Conservation (phyloP, 2,797 vertebrate genomes). For the Anguilla megastoma region DNA sequence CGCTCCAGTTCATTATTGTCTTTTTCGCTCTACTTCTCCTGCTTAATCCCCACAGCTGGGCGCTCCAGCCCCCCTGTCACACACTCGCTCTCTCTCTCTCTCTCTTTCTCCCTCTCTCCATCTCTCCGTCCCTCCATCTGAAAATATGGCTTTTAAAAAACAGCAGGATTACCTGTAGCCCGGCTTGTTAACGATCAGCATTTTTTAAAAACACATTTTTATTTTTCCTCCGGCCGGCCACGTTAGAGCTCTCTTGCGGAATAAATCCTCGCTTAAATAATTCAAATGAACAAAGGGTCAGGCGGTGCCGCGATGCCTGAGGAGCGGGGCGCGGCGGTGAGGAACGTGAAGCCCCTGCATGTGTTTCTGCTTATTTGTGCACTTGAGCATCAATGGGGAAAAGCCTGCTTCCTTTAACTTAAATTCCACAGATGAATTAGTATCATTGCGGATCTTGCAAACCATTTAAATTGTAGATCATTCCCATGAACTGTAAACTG, state of each 20-base stretch:
- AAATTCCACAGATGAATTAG: not conserved
- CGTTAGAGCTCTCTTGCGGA: constrained; percentile 20
- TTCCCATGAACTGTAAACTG: not conserved
- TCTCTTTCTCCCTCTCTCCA: constrained; percentile 15
- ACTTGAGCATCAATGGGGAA: not conserved
- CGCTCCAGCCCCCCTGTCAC: constrained; percentile 13
- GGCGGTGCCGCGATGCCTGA: not conserved
- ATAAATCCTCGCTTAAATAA: constrained; percentile 34
- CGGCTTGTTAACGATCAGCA: constrained; percentile 19
- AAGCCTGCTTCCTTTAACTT: not conserved
- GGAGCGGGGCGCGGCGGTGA: not conserved
- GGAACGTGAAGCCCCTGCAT: not conserved
- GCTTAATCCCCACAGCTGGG: constrained; percentile 44
- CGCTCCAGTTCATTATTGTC: constrained; percentile 52
- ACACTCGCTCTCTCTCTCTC: constrained; percentile 13
- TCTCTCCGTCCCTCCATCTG: not conserved
- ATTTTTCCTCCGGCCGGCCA: not conserved
- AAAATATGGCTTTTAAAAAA: not conserved
- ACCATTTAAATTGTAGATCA: not conserved
- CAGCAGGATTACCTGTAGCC: not conserved
- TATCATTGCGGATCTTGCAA: not conserved
- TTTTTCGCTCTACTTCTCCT: constrained; percentile 47
- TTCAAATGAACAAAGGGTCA: constrained; percentile 19
- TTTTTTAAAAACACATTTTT: not conserved
- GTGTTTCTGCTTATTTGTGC: not conserved